Conservation (phyloP, 2,113 vertebrate genomes). For the Aegithalos caudatus region DNA sequence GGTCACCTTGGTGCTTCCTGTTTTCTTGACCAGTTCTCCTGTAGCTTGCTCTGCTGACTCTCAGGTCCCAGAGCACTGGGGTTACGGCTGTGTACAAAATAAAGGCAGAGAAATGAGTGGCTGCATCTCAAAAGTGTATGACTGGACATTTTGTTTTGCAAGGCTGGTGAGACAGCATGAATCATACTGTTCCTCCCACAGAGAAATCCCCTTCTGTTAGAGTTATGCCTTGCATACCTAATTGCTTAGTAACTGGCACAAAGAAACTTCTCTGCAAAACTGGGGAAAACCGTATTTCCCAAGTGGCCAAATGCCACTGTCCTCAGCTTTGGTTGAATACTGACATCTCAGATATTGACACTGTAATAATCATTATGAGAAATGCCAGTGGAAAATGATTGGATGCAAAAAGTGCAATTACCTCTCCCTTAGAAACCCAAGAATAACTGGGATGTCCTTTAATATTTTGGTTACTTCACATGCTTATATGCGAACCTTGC, state of each 20-base stretch:
- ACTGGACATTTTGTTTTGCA: constrained; percentile 43
- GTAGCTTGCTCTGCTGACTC: not conserved
- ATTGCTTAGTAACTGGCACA: not conserved
- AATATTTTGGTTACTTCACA: not conserved
- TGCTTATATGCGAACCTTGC: not conserved
- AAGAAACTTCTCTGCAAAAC: not conserved
- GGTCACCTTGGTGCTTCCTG: not conserved
- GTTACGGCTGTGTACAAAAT: not conserved
- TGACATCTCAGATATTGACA: not conserved
- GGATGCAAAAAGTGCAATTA: not conserved
- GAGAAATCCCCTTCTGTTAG: constrained; percentile 65
- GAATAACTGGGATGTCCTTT: not conserved
- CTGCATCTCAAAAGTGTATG: not conserved
- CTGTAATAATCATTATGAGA: not conserved
- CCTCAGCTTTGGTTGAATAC: not conserved
- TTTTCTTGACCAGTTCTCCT: not conserved
- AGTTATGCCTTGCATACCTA: constrained; percentile 14
- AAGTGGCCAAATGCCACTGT: not conserved
- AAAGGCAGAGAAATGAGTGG: not conserved
- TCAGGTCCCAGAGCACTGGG: not conserved
- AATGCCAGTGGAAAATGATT: not conserved
- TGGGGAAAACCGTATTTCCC: not conserved
- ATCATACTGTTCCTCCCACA: constrained; percentile 56
- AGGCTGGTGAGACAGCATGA: constrained; percentile 47
- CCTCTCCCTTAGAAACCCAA: not conserved